phyloP scores from a whole-genome alignment of 37 sponge, comb jelly and placozoan species.

The Hormiphora californensis region DNA sequence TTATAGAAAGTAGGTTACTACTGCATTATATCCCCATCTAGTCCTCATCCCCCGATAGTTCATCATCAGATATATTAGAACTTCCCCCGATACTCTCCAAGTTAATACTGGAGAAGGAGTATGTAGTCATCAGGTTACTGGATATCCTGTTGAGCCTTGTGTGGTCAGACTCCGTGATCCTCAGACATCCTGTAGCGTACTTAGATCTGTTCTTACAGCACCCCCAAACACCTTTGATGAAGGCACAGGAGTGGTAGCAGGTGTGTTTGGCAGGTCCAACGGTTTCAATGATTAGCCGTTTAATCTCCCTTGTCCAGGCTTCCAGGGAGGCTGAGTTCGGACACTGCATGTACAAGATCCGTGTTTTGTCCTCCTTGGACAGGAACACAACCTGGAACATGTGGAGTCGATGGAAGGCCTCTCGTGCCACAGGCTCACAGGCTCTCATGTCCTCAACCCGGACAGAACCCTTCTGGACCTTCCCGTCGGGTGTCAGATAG shows the following conservation, averaged over 20 bases:
- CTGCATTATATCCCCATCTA: background rate
- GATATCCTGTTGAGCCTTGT: background rate
- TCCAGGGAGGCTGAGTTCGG: background rate
- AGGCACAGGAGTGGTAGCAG: background rate
- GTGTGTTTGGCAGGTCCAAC: background rate
- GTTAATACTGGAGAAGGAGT: background rate
- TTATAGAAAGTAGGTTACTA: background rate
- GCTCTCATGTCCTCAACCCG: background rate
- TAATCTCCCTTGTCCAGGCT: background rate
- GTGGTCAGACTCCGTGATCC: background rate
- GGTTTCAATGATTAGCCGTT: background rate
- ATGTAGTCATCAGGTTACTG: background rate
- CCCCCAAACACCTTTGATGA: background rate
- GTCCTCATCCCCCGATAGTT: background rate
- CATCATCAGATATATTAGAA: background rate
- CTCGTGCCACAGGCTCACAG: background rate
- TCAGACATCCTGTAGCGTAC: slow-evolving; percentile 1
- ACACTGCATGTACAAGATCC: slow-evolving; percentile 12
- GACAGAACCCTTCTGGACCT: background rate
- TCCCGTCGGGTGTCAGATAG: background rate
- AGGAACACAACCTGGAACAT: slow-evolving; percentile 39
- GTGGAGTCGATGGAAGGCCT: background rate
- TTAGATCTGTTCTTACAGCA: slow-evolving; percentile 8
- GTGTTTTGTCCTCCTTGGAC: background rate
- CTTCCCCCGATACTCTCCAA: background rate